Base-by-base conservation (phyloP, 2,888 invertebrate species). In the Morpho helenor region DNA sequence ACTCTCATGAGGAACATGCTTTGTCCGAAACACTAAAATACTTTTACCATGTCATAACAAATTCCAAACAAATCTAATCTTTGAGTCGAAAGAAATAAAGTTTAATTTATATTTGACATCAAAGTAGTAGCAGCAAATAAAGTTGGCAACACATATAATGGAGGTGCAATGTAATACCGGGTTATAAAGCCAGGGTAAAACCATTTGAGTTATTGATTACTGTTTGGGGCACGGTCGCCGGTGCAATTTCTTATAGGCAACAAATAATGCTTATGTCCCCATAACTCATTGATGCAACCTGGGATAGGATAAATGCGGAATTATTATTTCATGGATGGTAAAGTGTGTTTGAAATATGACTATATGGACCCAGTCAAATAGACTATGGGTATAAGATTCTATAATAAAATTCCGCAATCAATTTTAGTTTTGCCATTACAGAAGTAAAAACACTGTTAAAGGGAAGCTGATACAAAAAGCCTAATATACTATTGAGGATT, bases 141-240 rank as follows among this genome's bases (percentile, higher is more conserved):
- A 50, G 40, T 63, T 63, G 58, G 64, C 66, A 58, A 57, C 46
- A 55, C 52, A 61, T 63, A 66, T 69, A 66, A 71, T 71, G 65
- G 67, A 68, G 70, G 69, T 71, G 71, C 68, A 72, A 66, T 69
- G 65, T 59, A 53, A 62, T 59, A 64, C 63, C 44, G 57, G 54
- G 43, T 51, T 64, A 69, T 68, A 73, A 70, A 69, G 71, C 69
- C 67, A 67, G 8, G 45, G 68, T 74, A 74, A 74, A 66, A 60
- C 73, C 66, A 52, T 59, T 65, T 73, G 69, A 76, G 67, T 73
- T 76, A 75, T 74, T 67, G 70, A 69, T 71, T 70, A 71, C 61
- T 52, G 58, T 56, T 56, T 53, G 46, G 60, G 56, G 47, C 52
- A 45, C 44, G 59, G 57, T 40, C 61, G 56, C 46, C 52, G 70